These are phyloP conservation scores for Melieria crassipennis DNA, from an alignment of 2,888 invertebrate genomes.

Conservation along the genomic window DNA sequence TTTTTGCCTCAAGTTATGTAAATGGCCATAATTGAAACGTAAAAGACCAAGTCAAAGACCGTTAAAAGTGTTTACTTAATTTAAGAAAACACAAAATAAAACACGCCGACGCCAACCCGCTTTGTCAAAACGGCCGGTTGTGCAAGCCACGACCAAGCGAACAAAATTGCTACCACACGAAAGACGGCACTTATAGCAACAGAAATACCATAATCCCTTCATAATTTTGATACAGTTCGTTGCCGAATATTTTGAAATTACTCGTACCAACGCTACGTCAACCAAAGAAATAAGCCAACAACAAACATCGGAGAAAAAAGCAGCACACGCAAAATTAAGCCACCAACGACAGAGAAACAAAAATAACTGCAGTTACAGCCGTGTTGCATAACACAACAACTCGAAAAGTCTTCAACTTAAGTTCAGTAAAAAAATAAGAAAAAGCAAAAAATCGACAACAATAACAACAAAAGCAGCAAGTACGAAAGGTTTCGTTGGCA, in stretches of 20 bases:
- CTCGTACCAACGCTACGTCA: too few relatives aligned
- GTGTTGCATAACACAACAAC: slow-evolving; percentile 20
- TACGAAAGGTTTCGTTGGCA: background rate
- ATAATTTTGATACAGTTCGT: slow-evolving; percentile 33
- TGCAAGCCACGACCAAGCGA: slow-evolving; percentile 1
- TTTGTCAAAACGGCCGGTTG: background rate
- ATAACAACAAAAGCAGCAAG: background rate
- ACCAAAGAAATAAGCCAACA: too few relatives aligned
- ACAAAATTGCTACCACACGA: background rate
- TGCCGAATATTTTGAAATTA: slow-evolving; percentile 36
- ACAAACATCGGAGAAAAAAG: too few relatives aligned
- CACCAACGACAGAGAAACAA: background rate
- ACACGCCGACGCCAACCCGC: background rate
- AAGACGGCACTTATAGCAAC: background rate
- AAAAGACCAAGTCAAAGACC: background rate
- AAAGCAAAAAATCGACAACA: too few relatives aligned
- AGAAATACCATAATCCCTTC: background rate
- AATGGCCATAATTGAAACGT: background rate
- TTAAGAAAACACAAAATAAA: background rate
- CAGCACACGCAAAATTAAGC: too few relatives aligned
- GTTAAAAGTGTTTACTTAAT: background rate
- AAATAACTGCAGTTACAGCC: slow-evolving; percentile 5
- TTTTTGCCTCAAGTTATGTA: too few relatives aligned
- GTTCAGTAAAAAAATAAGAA: background rate
- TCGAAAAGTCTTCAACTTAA: slow-evolving; percentile 10